phyloP scores from a whole-genome alignment of 2,888 invertebrate species.

The Dusona sp. region DNA sequence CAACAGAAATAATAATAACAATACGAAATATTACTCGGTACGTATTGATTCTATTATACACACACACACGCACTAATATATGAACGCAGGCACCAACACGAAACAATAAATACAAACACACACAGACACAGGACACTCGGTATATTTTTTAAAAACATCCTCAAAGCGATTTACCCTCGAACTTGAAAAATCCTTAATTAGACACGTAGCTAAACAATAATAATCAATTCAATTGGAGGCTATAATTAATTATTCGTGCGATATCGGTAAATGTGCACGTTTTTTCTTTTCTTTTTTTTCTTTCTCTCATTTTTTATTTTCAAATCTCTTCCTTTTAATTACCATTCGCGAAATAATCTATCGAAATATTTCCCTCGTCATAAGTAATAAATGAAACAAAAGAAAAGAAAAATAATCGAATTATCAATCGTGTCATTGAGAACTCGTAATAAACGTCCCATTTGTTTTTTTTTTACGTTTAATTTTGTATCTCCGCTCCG shows the following conservation, averaged over 20 bases:
- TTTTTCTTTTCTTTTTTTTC: slow-evolving; percentile 1
- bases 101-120: slow-evolving; percentile 8
- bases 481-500: slow-evolving; percentile 37
- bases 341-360: background rate
- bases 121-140: slow-evolving; percentile 20
- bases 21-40: slow-evolving; percentile 60
- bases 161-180: slow-evolving; percentile 44
- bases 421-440: background rate
- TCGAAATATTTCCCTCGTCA: background rate
- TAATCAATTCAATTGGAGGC: slow-evolving; percentile 56
- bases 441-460: slow-evolving; percentile 30
- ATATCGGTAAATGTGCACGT: slow-evolving; percentile 32
- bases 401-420: background rate
- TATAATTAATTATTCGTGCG: slow-evolving; percentile 50
- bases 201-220: slow-evolving; percentile 52
- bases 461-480: background rate
- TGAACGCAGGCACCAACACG: no score
- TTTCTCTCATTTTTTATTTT: background rate
- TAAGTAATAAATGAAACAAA: background rate
- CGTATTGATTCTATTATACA: slow-evolving; percentile 63
- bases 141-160: slow-evolving; percentile 61
- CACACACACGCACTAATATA: slow-evolving; percentile 21
- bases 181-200: slow-evolving; percentile 53
- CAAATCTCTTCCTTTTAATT: background rate
- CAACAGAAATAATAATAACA: slow-evolving; percentile 51